Conservation (phyloP, 2,113 vertebrate genomes). For the Bos javanicus region DNA sequence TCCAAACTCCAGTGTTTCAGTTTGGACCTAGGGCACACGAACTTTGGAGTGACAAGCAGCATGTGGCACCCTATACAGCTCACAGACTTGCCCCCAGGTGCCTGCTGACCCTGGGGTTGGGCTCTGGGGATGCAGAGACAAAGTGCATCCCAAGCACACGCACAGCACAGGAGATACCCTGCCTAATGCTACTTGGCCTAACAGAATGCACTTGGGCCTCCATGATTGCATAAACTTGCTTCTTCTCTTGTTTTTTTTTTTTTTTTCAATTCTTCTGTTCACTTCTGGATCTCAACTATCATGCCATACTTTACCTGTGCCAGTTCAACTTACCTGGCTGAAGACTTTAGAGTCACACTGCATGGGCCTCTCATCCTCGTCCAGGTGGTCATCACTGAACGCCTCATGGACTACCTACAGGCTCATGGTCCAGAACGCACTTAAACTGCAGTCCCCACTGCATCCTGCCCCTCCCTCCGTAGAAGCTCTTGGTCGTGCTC, state of each 20-base stretch:
- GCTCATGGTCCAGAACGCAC: background rate
- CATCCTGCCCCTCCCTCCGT: background rate
- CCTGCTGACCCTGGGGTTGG: background rate
- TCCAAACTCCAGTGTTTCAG: background rate
- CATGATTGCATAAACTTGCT: no score
- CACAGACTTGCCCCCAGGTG: background rate
- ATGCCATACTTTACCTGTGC: background rate
- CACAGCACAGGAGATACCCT: background rate
- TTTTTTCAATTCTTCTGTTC: background rate
- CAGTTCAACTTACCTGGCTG: background rate
- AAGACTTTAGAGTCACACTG: background rate
- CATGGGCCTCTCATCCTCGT: background rate
- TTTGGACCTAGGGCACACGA: background rate
- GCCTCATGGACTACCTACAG: background rate
- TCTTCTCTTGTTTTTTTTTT: no score
- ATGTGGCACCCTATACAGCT: background rate
- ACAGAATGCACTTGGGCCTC: background rate
- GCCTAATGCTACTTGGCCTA: background rate
- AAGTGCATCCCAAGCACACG: background rate
- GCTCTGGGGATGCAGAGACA: background rate
- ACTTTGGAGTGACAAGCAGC: background rate
- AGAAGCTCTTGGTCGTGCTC: background rate
- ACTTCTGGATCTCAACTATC: background rate
- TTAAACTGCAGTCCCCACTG: background rate
- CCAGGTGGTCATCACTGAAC: fast-evolving